Conservation (phyloP, 2,113 vertebrate species). For the Dicerorhinus sumatrensis region DNA sequence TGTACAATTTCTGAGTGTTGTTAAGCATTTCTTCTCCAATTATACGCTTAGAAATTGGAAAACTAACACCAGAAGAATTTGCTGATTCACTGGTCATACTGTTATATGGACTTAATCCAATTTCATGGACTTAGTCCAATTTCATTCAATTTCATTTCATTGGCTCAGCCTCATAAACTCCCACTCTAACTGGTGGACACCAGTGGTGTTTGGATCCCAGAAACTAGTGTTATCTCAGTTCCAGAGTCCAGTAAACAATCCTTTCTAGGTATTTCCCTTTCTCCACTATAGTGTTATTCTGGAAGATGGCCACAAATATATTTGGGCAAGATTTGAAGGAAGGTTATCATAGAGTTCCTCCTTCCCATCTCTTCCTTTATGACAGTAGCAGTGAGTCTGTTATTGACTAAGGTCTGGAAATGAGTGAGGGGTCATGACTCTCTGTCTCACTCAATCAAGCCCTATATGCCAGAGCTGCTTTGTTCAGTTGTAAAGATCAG, state of each 20-base stretch:
- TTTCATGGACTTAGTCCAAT: neutral
- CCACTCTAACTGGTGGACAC: neutral
- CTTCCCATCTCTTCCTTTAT: neutral
- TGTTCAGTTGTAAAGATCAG: neutral
- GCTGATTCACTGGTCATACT: neutral
- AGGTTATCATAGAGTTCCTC: neutral
- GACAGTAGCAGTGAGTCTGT: neutral
- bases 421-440: neutral
- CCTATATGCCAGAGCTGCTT: neutral
- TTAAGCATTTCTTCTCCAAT: neutral
- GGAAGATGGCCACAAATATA: neutral
- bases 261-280: neutral
- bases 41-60: neutral
- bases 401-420: neutral
- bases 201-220: neutral
- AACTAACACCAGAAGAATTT: neutral
- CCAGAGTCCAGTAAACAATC: neutral
- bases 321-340: neutral
- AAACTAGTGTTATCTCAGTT: neutral
- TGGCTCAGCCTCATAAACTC: neutral
- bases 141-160: neutral
- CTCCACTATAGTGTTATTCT: neutral
- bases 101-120: too few relatives aligned
- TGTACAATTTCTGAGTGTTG: neutral
- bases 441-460: neutral